Evolutionary conservation across 2,888 invertebrate species (phyloP).

Genomic region (Allacma fusca): DNA sequence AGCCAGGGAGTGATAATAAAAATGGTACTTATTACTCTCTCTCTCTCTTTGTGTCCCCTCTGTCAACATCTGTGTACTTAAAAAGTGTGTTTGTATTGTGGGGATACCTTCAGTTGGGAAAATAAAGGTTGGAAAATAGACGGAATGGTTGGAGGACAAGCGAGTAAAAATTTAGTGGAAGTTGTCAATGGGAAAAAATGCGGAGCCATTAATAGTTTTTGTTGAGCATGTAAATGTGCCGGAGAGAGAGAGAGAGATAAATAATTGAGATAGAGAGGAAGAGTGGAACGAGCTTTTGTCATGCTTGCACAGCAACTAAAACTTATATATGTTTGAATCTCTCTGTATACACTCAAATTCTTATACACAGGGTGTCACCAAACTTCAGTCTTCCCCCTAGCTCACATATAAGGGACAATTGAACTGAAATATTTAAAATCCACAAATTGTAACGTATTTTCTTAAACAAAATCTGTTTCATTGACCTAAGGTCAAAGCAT

Average conservation of each 20-base stretch:
- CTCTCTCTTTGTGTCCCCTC: too few relatives aligned
- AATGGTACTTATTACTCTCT: too few relatives aligned
- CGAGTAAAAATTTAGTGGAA: conserved; percentile 8
- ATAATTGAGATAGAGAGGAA: conserved; percentile 20
- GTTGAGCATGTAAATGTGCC: conserved; percentile 20
- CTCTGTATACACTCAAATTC: neutral
- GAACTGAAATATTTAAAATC: too few relatives aligned
- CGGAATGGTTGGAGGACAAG: neutral
- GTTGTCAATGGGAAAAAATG: conserved; percentile 20
- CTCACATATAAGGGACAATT: too few relatives aligned
- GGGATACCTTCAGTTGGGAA: too few relatives aligned
- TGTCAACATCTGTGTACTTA: too few relatives aligned
- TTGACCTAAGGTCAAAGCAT: too few relatives aligned
- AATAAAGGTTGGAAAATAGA: neutral
- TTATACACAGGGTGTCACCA: neutral
- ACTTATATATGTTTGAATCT: neutral
- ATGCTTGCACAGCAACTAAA: neutral
- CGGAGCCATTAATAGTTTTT: conserved; percentile 23
- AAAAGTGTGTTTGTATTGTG: too few relatives aligned
- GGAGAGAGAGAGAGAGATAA: conserved; percentile 17
- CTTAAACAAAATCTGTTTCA: too few relatives aligned
- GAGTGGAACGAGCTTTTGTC: conserved; percentile 26
- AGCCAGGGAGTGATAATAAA: too few relatives aligned
- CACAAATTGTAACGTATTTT: too few relatives aligned
- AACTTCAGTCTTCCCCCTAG: too few relatives aligned